Percentiles rank a stretch among this genome's conserved stretches.
These are phyloP conservation scores for Pteropus rufus DNA, from an alignment of 2,797 vertebrate species.

Conservation along the genomic window DNA sequence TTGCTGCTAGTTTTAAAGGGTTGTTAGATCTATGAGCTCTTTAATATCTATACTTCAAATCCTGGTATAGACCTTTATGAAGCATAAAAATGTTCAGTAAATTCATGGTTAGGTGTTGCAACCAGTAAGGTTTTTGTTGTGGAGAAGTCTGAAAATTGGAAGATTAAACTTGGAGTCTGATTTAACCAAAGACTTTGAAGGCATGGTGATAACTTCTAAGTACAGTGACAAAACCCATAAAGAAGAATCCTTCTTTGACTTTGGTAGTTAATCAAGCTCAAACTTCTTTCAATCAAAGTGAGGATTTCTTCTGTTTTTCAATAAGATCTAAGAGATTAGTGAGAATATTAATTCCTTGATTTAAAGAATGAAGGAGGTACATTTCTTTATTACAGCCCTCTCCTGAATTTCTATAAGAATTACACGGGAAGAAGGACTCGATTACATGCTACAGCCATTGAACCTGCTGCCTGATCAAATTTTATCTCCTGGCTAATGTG, in stretches of 20 bases:
- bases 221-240: not conserved
- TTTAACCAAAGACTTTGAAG: constrained; percentile 44
- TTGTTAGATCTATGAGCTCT: not conserved
- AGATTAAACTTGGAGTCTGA: not conserved
- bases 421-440: not conserved
- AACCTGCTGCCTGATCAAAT: not conserved
- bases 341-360: not conserved
- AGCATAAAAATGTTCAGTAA: not conserved
- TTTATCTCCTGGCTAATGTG: not conserved
- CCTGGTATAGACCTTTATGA: not conserved
- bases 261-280: not conserved
- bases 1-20: not conserved
- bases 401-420: not conserved
- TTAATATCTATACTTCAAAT: not conserved
- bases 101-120: not conserved
- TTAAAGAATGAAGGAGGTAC: not conserved
- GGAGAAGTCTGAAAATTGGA: constrained; percentile 24
- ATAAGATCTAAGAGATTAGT: not conserved
- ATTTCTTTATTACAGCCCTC: not conserved
- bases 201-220: not conserved
- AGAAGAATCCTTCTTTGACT: not conserved
- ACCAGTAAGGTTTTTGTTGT: not conserved
- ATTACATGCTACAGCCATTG: not conserved
- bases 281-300: constrained; percentile 1
- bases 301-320: not conserved